phyloP scores from a whole-genome alignment of 2,888 invertebrate species.

The Leptodirus hochenwartii region DNA sequence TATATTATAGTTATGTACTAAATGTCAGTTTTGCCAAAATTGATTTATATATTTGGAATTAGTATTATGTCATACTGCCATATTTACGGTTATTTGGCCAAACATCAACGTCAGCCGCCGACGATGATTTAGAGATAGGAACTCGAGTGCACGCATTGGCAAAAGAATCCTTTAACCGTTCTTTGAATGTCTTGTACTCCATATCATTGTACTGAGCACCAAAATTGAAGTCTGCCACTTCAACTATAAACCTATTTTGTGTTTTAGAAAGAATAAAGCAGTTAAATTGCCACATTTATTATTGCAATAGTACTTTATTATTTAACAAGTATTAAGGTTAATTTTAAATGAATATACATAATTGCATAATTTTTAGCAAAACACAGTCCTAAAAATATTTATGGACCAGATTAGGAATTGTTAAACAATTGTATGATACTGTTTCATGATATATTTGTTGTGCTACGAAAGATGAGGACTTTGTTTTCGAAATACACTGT shows the following conservation, averaged over 20 bases:
- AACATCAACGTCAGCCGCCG: conserved; percentile 22
- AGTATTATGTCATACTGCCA: conserved; percentile 35
- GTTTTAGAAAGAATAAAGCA: no score
- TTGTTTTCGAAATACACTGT: no score
- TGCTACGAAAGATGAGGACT: neutral
- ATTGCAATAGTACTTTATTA: no score
- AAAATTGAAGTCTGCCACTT: conserved; percentile 84
- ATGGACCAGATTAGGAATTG: no score
- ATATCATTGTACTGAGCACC: conserved; percentile 60
- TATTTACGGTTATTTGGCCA: conserved; percentile 31
- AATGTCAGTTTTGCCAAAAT: no score
- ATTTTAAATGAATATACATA: no score
- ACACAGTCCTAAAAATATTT: neutral
- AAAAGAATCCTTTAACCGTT: conserved; percentile 64
- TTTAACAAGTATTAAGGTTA: no score
- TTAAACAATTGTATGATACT: no score
- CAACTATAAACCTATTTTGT: conserved; percentile 59
- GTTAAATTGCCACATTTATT: no score
- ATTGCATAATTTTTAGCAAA: no score
- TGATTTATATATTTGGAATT: no score
- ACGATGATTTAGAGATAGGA: conserved; percentile 17
- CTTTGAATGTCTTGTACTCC: conserved; percentile 75
- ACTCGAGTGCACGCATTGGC: conserved; percentile 34
- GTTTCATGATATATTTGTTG: neutral
- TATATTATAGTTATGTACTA: no score